Evolutionary conservation across 1,140 invertebrate species (phyloP).

Genomic region (Phocides pigmalion): DNA sequence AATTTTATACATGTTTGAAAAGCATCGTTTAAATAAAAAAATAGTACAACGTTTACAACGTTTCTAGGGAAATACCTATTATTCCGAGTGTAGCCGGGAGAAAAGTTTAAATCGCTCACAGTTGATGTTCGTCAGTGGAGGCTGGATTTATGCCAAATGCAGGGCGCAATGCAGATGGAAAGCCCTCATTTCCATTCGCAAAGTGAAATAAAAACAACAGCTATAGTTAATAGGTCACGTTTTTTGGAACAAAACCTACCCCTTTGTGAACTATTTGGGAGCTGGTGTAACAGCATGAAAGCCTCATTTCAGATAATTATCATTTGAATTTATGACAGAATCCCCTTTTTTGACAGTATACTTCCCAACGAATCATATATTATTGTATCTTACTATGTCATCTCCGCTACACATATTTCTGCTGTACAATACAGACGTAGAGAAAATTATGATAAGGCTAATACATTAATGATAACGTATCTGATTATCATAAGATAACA

Average conservation of each 20-base stretch:
- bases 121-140: slow-evolving; percentile 29
- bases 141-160: slow-evolving; percentile 34
- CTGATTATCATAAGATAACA: no score
- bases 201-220: slow-evolving; percentile 33
- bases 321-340: no score
- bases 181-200: slow-evolving; percentile 33
- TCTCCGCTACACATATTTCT: no score
- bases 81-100: background rate
- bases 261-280: slow-evolving; percentile 4
- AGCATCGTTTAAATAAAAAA: no score
- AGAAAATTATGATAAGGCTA: no score
- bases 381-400: no score
- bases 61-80: background rate
- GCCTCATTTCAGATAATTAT: slow-evolving; percentile 24
- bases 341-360: no score
- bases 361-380: no score
- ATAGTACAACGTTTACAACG: background rate
- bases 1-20: no score
- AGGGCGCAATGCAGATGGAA: slow-evolving; percentile 35
- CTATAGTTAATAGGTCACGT: slow-evolving; percentile 30
- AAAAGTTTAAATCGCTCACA: slow-evolving; percentile 26
- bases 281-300: slow-evolving; percentile 7
- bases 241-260: slow-evolving; percentile 25
- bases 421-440: no score
- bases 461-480: no score